These are phyloP conservation scores for Eptesicus fuscus DNA, from an alignment of 2,113 vertebrate species.

Conservation along the genomic window DNA sequence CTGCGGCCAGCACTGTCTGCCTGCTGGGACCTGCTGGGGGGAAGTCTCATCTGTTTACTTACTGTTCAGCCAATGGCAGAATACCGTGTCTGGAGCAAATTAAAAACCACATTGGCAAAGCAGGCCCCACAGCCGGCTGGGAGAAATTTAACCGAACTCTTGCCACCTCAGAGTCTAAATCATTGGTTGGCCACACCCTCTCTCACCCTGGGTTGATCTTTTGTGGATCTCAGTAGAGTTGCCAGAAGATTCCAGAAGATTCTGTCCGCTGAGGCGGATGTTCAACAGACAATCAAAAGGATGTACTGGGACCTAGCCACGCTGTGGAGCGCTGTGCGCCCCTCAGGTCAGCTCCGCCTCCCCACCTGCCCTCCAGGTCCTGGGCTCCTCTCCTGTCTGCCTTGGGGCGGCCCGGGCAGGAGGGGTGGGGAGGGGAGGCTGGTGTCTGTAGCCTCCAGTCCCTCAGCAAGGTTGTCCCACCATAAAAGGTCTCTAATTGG, in stretches of 20 bases:
- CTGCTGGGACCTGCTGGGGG: conserved; percentile 66
- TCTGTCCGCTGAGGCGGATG: neutral
- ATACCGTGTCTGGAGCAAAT: conserved; percentile 67
- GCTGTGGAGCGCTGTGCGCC: neutral
- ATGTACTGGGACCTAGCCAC: neutral
- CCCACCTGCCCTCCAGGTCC: too few relatives aligned
- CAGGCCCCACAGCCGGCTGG: neutral
- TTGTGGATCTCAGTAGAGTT: neutral
- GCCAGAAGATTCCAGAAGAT: neutral
- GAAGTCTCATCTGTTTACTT: conserved; percentile 66
- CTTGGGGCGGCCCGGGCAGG: neutral
- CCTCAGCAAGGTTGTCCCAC: neutral
- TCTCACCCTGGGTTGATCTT: neutral
- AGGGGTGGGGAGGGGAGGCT: neutral
- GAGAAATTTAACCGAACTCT: conserved; percentile 64
- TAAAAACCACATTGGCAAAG: conserved; percentile 65
- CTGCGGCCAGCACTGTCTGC: conserved; percentile 55
- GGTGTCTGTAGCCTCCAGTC: neutral
- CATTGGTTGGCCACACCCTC: conserved; percentile 38
- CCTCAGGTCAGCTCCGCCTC: neutral
- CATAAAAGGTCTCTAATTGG: neutral
- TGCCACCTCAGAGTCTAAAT: conserved; percentile 50
- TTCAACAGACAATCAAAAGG: neutral
- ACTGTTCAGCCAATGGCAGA: conserved; percentile 68
- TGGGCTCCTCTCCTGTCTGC: neutral